A percentile compares a stretch with the other conserved stretches of the same genome.
These are phyloP conservation scores for Pheosia gnoma DNA, from an alignment of 2,888 invertebrate genomes.

Conservation along the genomic window DNA sequence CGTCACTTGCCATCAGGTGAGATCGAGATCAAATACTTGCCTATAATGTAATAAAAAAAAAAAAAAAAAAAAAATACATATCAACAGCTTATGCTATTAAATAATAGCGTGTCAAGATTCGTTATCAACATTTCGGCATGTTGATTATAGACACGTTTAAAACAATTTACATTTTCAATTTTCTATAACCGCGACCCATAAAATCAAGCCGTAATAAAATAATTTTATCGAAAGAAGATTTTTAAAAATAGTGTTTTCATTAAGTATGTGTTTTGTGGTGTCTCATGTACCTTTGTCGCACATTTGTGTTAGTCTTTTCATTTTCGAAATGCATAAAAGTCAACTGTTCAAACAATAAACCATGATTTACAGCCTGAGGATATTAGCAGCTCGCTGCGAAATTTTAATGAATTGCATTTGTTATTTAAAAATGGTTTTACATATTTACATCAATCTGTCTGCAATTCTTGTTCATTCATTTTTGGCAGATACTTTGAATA, in stretches of 20 bases:
- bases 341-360: constrained; percentile 21
- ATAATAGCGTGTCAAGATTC: too few species aligned
- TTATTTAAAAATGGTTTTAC: constrained; percentile 5
- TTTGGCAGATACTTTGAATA: background rate
- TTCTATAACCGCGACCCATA: too few species aligned
- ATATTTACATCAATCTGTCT: background rate
- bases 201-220: too few species aligned
- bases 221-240: too few species aligned
- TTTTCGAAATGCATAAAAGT: constrained; percentile 3
- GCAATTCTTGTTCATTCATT: background rate
- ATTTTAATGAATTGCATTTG: constrained; percentile 20
- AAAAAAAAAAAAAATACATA: too few species aligned
- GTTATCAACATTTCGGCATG: too few species aligned
- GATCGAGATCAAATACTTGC: too few species aligned
- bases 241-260: background rate
- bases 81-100: too few species aligned
- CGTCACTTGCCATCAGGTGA: too few species aligned
- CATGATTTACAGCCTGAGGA: constrained; percentile 25
- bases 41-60: too few species aligned
- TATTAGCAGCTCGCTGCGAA: constrained; percentile 26
- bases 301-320: background rate
- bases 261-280: background rate
- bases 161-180: too few species aligned
- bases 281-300: background rate
- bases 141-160: too few species aligned